Evolutionary conservation across 2,797 vertebrate genomes (phyloP), one percentile per base, ranked within the genome.

Genomic region (Cynodonichthys magdalenae): DNA sequence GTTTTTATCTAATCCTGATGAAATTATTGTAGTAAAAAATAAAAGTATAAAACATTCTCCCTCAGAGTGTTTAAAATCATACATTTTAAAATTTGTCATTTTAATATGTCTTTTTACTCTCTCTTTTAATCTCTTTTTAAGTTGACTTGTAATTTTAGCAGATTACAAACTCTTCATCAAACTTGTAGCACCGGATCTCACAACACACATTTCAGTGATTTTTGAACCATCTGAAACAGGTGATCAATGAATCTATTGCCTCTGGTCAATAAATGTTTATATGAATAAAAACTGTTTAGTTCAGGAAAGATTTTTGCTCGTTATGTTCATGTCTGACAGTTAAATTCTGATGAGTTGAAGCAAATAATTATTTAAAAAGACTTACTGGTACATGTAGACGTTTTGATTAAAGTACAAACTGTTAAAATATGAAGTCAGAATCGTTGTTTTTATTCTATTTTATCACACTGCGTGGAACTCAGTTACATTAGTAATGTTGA

Each of bases 101-200:
- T 59, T 2, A 27, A 60, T 53, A 46, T 50, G 6, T 52, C 1
- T 3, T 0, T 0, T 74, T 17, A 15, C 1, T 62, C 7, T 0
- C 7, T 8, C 41, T 19, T 52, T 6, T 4, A 12, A 4, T 39
- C 17, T 36, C n/a, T 59, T 78, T 24, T 59, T 47, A 48, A 58
- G 53, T 58, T 59, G 18, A 68, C 7, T 15, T 11, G 44, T 52
- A 61, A 65, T 61, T 79, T 57, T 48, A 41, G 55, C 65, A 77
- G 70, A 79, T 75, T 68, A 72, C 71, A 68, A 63, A 15, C 29
- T 19, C 34, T 28, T 29, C 34, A 12, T 53, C 34, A 45, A 48
- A 59, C 61, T 76, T 70, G 56, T 65, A 34, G 57, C 17, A 24
- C 19, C 2, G 27, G 6, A 55, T 0, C n/a, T 65, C 0, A 19